Conservation (phyloP, 1,140 invertebrate species). For the Diachasmimorpha longicaudata region DNA sequence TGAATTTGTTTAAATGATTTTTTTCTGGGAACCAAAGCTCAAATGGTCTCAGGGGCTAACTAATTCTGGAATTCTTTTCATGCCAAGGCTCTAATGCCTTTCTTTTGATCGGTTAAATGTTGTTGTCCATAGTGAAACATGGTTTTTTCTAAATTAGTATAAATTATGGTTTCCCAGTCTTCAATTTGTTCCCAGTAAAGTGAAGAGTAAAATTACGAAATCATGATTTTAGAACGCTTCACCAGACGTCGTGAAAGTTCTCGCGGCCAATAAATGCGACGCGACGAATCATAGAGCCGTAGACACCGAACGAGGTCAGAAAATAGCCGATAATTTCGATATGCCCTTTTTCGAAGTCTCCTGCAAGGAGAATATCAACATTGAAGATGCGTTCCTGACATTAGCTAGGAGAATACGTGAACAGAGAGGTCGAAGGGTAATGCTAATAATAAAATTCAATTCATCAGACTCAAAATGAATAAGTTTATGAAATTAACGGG, state of each 20-base stretch:
- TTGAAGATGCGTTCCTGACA: constrained; percentile 84
- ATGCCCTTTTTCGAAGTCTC: constrained; percentile 93
- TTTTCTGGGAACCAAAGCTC: too few relatives aligned
- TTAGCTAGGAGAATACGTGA: constrained; percentile 82
- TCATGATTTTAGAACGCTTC: constrained; percentile 76
- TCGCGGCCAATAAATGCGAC: constrained; percentile 87
- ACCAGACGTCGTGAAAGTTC: constrained; percentile 82
- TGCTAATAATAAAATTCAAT: not conserved
- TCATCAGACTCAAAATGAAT: not conserved
- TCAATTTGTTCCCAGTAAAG: too few relatives aligned
- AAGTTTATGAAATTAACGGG: not conserved
- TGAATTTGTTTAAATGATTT: too few relatives aligned
- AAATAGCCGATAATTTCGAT: constrained; percentile 89
- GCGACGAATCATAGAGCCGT: constrained; percentile 75
- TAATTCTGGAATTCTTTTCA: too few relatives aligned
- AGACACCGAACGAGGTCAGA: constrained; percentile 78
- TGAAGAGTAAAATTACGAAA: not conserved
- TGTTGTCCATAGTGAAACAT: too few relatives aligned
- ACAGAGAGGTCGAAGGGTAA: constrained; percentile 76
- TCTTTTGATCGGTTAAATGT: too few relatives aligned
- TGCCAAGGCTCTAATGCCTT: too few relatives aligned
- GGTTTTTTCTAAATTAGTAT: not conserved
- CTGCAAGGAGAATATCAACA: constrained; percentile 89
- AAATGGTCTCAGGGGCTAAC: too few relatives aligned
- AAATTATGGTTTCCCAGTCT: not conserved